Evolutionary conservation across 2,797 vertebrate genomes (phyloP).

Genomic region (Epinephelus coioides): DNA sequence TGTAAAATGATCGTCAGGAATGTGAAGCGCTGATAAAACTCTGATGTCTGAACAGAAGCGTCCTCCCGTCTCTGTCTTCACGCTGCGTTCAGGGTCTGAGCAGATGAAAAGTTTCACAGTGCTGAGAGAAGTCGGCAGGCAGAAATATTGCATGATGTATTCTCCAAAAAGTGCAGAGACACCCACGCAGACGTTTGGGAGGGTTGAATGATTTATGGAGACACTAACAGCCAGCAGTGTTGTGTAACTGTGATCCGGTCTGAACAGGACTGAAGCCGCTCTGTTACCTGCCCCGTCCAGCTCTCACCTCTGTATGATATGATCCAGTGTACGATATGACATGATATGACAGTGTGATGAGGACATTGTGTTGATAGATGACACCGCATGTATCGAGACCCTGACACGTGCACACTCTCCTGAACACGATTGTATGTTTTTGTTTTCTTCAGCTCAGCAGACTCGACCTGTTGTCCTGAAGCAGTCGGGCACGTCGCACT

Average conservation of each 20-base stretch:
- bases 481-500: neutral
- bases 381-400: slow-evolving; percentile 7
- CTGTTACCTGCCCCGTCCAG: neutral
- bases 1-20: neutral
- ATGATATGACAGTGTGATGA: neutral
- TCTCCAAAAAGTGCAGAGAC: slow-evolving; percentile 8
- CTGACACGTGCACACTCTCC: neutral
- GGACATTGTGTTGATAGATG: neutral
- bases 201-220: slow-evolving; percentile 37
- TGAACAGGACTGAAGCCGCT: slow-evolving; percentile 30
- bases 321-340: neutral
- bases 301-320: too few relatives aligned
- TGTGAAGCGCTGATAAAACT: neutral
- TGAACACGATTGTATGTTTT: slow-evolving; percentile 2
- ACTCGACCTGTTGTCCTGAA: neutral
- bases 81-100: slow-evolving; percentile 52
- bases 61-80: neutral
- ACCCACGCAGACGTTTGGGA: slow-evolving; percentile 7
- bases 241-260: slow-evolving; percentile 43
- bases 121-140: neutral
- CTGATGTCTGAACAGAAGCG: neutral
- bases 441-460: neutral
- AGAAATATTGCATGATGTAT: slow-evolving; percentile 47
- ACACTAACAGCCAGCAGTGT: slow-evolving; percentile 29
- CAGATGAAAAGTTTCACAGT: neutral